These are phyloP conservation scores for Heptranchias perlo DNA, from an alignment of 2,113 vertebrate genomes.

Conservation along the genomic window DNA sequence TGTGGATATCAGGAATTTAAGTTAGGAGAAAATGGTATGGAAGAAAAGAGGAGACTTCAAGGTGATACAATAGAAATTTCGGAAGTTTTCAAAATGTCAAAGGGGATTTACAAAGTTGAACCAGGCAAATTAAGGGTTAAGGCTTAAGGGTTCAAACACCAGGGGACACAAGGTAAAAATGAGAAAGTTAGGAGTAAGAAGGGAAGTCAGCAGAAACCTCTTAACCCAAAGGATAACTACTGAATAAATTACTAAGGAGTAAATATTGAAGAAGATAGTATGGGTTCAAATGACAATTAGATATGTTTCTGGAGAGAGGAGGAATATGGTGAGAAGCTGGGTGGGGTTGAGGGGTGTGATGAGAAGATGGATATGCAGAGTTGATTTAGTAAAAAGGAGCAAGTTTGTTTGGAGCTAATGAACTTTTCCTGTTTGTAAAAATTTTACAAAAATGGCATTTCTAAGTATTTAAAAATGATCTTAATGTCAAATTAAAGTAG, in stretches of 20 bases:
- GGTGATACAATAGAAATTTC: neutral
- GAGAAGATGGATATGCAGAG: neutral
- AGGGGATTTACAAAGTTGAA: too few relatives aligned
- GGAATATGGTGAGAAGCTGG: neutral
- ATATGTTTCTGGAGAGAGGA: neutral
- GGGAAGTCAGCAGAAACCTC: neutral
- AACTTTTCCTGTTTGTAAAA: neutral
- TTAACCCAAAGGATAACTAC: neutral
- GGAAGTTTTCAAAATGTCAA: too few relatives aligned
- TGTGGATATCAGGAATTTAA: neutral
- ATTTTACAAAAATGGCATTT: neutral
- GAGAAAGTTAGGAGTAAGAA: neutral
- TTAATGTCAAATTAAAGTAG: neutral
- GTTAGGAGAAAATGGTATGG: neutral
- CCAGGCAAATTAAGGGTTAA: too few relatives aligned
- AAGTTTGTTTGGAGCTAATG: neutral
- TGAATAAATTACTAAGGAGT: neutral
- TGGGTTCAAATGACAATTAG: neutral
- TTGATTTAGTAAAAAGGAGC: neutral
- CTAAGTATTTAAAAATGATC: neutral
- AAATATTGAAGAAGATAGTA: neutral
- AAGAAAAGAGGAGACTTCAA: too few relatives aligned
- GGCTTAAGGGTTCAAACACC: neutral
- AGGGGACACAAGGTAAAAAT: neutral
- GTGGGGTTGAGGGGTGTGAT: neutral